Evolutionary conservation across 2,888 invertebrate genomes (phyloP).

Genomic region (Diarsia mendica): DNA sequence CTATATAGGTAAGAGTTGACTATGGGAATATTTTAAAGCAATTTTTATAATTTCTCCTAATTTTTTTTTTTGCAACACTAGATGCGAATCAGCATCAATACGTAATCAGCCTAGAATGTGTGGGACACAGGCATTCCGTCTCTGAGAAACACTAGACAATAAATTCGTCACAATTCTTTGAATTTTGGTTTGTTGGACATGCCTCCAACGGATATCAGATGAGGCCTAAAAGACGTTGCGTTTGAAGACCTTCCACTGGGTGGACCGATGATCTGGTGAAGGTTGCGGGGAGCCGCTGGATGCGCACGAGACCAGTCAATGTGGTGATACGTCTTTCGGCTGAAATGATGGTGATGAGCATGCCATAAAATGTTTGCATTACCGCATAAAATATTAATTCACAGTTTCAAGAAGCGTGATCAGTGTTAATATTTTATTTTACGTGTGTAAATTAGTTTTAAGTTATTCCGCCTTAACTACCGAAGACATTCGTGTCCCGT

Average conservation of each 20-base stretch:
- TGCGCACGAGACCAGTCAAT: too few species aligned
- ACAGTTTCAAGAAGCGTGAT: constrained; percentile 18
- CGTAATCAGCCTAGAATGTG: neutral
- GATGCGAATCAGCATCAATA: neutral
- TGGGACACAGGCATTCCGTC: neutral
- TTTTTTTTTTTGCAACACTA: neutral
- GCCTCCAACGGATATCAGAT: too few species aligned
- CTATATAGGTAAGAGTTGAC: neutral
- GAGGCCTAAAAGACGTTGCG: too few species aligned
- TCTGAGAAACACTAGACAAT: neutral
- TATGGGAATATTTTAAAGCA: neutral
- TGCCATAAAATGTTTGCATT: neutral
- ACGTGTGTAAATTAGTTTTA: constrained; percentile 14
- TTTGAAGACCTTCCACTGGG: too few species aligned
- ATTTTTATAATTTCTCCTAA: neutral
- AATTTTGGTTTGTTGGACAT: neutral
- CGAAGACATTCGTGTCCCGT: constrained; percentile 24
- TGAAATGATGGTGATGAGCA: neutral
- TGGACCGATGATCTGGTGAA: too few species aligned
- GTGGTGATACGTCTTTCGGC: too few species aligned
- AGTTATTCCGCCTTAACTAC: constrained; percentile 32
- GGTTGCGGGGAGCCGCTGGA: too few species aligned
- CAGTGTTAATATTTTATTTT: constrained; percentile 29
- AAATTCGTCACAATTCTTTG: neutral
- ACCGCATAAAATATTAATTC: neutral